Conservation (phyloP, 2,113 vertebrate species). For the Calidris pugnax region DNA sequence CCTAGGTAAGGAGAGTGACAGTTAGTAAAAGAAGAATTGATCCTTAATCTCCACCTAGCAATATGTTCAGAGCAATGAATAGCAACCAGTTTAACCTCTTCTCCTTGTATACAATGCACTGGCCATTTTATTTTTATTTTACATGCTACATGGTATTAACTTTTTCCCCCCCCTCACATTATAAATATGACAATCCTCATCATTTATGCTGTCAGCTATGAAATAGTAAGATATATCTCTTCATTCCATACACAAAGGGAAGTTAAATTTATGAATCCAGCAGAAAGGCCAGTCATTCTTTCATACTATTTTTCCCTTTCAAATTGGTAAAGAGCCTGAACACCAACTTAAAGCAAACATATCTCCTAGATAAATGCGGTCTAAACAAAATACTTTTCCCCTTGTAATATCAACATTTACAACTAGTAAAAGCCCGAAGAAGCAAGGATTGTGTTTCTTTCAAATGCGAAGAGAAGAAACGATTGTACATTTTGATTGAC, state of each 20-base stretch:
- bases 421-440: slow-evolving; percentile 33
- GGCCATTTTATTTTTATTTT: slow-evolving; percentile 42
- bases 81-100: slow-evolving; percentile 51
- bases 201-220: slow-evolving; percentile 22
- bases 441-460: neutral
- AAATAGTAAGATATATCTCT: slow-evolving; percentile 34
- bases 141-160: neutral
- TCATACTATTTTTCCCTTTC: neutral
- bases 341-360: neutral
- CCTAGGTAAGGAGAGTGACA: neutral
- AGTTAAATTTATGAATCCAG: slow-evolving; percentile 27
- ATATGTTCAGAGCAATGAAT: slow-evolving; percentile 26
- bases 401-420: slow-evolving; percentile 36
- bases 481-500: neutral
- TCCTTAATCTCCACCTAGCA: slow-evolving; percentile 52
- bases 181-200: slow-evolving; percentile 22
- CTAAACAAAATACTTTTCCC: slow-evolving; percentile 41
- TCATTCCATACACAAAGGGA: slow-evolving; percentile 27
- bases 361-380: neutral
- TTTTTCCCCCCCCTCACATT: neutral
- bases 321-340: neutral
- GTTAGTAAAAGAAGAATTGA: slow-evolving; percentile 35
- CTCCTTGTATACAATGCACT: neutral
- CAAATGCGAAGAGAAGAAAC: neutral
- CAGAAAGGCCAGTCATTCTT: neutral